Conservation (phyloP, 2,888 invertebrate genomes). For the Troglohyphantes excavatus region DNA sequence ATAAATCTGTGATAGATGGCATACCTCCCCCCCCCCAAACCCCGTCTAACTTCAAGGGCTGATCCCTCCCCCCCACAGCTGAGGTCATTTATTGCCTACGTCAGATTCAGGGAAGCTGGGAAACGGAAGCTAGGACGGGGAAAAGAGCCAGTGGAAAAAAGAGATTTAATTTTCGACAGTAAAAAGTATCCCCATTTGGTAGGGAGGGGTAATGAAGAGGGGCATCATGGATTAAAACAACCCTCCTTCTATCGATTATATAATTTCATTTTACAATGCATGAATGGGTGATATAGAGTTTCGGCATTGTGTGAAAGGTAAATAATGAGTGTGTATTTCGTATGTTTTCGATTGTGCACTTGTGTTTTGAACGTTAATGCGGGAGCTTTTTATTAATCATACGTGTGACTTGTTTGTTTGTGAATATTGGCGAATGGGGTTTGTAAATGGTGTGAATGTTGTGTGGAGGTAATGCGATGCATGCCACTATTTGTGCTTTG, state of each 20-base stretch:
- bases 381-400: too few relatives aligned
- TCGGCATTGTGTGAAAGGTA: neutral
- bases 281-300: neutral
- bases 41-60: slow-evolving; percentile 2
- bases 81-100: slow-evolving; percentile 73
- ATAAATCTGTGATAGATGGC: slow-evolving; percentile 71
- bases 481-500: too few relatives aligned
- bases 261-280: slow-evolving; percentile 43
- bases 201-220: slow-evolving; percentile 55
- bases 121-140: slow-evolving; percentile 52
- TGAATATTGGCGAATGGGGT: too few relatives aligned
- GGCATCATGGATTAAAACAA: slow-evolving; percentile 46
- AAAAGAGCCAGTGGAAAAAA: slow-evolving; percentile 29
- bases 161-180: slow-evolving; percentile 53
- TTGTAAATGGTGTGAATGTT: too few relatives aligned
- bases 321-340: neutral
- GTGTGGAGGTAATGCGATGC: too few relatives aligned
- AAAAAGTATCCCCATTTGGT: slow-evolving; percentile 35
- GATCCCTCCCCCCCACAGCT: slow-evolving; percentile 3
- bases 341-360: neutral
- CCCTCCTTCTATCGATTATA: slow-evolving; percentile 53
- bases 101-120: slow-evolving; percentile 69
- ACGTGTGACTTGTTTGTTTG: too few relatives aligned
- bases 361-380: too few relatives aligned
- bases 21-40: slow-evolving; percentile 33